Evolutionary conservation across 2,113 vertebrate species (phyloP).

Genomic region (Corythaixoides concolor): DNA sequence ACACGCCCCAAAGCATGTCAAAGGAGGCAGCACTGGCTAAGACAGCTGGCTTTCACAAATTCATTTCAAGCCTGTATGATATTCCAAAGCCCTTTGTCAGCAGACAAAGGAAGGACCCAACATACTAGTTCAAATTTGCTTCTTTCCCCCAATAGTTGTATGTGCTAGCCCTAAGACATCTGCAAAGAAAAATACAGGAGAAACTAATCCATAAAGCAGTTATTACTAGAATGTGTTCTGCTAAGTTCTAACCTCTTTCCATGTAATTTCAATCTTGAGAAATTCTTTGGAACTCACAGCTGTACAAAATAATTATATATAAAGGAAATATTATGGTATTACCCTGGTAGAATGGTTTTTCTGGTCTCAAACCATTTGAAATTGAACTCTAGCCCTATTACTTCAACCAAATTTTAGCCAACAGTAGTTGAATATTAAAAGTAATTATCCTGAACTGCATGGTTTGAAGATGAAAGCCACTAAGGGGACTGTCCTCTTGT

Average conservation of each 20-base stretch:
- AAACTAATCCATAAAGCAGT: background rate
- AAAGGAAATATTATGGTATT: background rate
- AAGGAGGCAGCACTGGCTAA: background rate
- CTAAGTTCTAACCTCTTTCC: background rate
- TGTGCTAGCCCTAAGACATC: background rate
- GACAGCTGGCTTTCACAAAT: background rate
- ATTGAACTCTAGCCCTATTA: slow-evolving; percentile 3
- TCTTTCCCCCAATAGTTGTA: background rate
- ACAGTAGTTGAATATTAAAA: slow-evolving; percentile 6
- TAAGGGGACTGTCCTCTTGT: background rate
- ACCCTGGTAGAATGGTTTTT: background rate
- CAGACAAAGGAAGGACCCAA: background rate
- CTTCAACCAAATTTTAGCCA: background rate
- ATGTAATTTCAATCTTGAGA: slow-evolving; percentile 6
- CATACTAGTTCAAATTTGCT: background rate
- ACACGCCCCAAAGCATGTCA: background rate
- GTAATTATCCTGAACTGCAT: background rate
- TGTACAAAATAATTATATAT: background rate
- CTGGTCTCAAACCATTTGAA: slow-evolving; percentile 36
- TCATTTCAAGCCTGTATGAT: background rate
- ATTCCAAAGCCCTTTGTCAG: background rate
- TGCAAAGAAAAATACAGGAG: background rate
- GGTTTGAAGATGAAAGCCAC: background rate
- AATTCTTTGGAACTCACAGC: slow-evolving; percentile 1
- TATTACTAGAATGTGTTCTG: background rate